Evolutionary conservation across 2,797 vertebrate species (phyloP).

Genomic region (Rhinogobio ventralis): DNA sequence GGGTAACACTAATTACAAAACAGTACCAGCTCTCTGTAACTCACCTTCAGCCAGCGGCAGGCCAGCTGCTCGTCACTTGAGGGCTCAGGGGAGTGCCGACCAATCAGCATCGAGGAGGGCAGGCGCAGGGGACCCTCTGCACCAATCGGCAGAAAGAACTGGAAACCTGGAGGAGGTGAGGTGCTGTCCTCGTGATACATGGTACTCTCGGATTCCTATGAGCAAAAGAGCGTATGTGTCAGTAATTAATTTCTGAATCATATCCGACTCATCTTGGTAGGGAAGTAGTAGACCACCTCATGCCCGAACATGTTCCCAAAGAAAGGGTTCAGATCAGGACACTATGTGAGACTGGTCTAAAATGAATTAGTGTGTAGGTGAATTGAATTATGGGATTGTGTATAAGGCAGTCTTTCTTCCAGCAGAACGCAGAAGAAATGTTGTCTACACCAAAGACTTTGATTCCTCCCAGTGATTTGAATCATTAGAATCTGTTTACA

Average conservation of each 20-base stretch:
- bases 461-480: not conserved
- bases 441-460: not conserved
- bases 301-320: not conserved
- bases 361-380: conserved; percentile 32
- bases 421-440: not conserved
- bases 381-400: conserved; percentile 35
- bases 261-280: not conserved
- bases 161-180: conserved; percentile 82
- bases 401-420: not conserved
- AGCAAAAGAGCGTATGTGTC: conserved; percentile 1
- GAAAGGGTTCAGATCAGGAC: conserved; percentile 40
- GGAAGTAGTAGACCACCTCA: not conserved
- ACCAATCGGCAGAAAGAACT: conserved; percentile 87
- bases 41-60: conserved; percentile 92
- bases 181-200: conserved; percentile 81
- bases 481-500: not conserved
- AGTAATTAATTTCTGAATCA: not conserved
- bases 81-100: conserved; percentile 80
- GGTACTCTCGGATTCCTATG: conserved; percentile 83
- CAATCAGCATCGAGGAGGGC: conserved; percentile 83
- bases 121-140: conserved; percentile 82
- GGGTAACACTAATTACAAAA: not conserved
- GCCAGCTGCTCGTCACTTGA: conserved; percentile 86
- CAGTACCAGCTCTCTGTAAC: conserved; percentile 18
- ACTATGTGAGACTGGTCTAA: conserved; percentile 27